Conservation (phyloP, 2,888 invertebrate genomes). For the Aphidius colemani region DNA sequence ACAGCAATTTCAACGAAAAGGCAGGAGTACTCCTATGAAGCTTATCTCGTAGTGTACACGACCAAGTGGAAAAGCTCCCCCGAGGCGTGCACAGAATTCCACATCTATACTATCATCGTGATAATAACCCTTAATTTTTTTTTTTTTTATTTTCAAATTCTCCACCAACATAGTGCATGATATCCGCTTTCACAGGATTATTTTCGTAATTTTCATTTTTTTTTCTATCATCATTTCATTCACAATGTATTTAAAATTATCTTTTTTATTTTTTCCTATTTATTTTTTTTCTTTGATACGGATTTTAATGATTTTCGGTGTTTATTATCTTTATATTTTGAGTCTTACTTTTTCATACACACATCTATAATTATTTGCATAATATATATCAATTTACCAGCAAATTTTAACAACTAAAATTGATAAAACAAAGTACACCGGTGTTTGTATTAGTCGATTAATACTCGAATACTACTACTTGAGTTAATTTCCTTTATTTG, state of each 20-base stretch:
- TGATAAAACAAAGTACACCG: slow-evolving; percentile 25
- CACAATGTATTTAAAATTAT: background rate
- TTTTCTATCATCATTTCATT: background rate
- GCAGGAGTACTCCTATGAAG: background rate
- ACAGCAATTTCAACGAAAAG: too few relatives aligned
- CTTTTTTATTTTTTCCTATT: slow-evolving; percentile 3
- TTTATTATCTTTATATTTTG: background rate
- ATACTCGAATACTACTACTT: slow-evolving; percentile 4
- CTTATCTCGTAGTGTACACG: slow-evolving; percentile 20
- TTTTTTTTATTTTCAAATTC: background rate
- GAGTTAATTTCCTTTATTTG: slow-evolving; percentile 8
- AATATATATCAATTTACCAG: background rate
- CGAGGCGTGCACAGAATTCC: slow-evolving; percentile 13
- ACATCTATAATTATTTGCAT: background rate
- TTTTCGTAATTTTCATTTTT: too few relatives aligned
- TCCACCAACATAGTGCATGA: too few relatives aligned
- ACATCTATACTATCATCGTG: slow-evolving; percentile 1
- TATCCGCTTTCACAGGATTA: too few relatives aligned
- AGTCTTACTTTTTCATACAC: background rate
- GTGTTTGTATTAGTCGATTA: slow-evolving; percentile 17
- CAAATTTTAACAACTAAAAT: slow-evolving; percentile 18
- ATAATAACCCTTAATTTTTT: slow-evolving; percentile 20
- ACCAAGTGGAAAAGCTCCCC: slow-evolving; percentile 18
- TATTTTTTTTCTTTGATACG: slow-evolving; percentile 1
- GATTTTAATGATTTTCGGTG: background rate